These are phyloP conservation scores for Etheostoma cragini DNA, from an alignment of 2,113 vertebrate species.

Conservation along the genomic window DNA sequence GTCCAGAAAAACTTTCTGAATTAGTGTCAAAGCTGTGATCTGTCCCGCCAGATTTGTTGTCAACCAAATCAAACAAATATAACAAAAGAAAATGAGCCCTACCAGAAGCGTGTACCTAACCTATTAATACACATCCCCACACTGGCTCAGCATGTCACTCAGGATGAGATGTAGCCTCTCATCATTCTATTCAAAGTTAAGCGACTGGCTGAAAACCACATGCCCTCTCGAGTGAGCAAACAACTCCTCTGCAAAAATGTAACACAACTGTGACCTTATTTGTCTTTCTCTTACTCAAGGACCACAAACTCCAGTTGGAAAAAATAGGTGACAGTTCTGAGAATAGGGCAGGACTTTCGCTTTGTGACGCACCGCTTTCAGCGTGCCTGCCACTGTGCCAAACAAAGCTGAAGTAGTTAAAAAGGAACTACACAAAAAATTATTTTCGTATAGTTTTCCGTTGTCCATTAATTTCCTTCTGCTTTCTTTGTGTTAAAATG, in stretches of 20 bases:
- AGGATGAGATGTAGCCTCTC: conserved; percentile 17
- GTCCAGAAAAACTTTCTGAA: neutral
- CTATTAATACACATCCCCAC: neutral
- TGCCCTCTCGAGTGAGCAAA: conserved; percentile 23
- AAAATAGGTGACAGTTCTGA: neutral
- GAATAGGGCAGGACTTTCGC: neutral
- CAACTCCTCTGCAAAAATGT: conserved; percentile 40
- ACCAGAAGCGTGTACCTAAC: neutral
- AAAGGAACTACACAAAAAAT: neutral
- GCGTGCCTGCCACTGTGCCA: neutral
- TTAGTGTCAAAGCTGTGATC: conserved; percentile 5
- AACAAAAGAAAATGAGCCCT: neutral
- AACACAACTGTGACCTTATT: conserved; percentile 29
- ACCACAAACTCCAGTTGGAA: neutral
- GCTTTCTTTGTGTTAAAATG: too few relatives aligned
- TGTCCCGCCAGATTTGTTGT: neutral
- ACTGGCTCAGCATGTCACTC: neutral
- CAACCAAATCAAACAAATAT: conserved; percentile 8
- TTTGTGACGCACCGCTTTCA: neutral
- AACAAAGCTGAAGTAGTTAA: neutral
- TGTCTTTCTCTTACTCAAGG: conserved; percentile 7
- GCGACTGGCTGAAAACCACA: conserved; percentile 42
- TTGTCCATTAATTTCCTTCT: too few relatives aligned
- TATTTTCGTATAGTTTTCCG: too few relatives aligned
- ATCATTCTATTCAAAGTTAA: neutral